A percentile compares a stretch with the other conserved stretches of the same genome.
These are phyloP conservation scores for Nasonia vitripennis DNA, from an alignment of 1,140 invertebrate species.

Conservation along the genomic window DNA sequence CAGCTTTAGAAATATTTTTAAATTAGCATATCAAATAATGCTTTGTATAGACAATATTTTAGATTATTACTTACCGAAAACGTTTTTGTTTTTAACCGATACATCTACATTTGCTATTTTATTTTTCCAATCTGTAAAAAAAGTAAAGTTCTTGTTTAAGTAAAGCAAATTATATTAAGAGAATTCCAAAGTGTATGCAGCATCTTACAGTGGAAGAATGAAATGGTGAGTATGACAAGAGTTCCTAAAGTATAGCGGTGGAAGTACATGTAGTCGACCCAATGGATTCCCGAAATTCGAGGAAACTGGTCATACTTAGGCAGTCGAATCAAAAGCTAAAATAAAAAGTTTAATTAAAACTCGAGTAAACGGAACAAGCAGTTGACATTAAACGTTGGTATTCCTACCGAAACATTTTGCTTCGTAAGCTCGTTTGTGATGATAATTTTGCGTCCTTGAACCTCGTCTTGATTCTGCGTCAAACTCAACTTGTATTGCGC, in stretches of 20 bases:
- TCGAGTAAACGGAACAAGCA: slow-evolving; percentile 16
- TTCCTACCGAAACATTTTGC: slow-evolving; percentile 71
- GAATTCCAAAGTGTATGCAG: not conserved
- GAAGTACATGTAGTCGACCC: slow-evolving; percentile 68
- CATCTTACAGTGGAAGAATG: slow-evolving; percentile 68
- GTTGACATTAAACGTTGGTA: slow-evolving; percentile 15
- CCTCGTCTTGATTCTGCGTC: slow-evolving; percentile 67
- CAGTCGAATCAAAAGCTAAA: slow-evolving; percentile 68
- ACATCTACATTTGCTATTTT: slow-evolving; percentile 67
- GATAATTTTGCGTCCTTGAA: slow-evolving; percentile 69
- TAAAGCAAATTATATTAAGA: not conserved
- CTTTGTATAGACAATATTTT: not conserved
- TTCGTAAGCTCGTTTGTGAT: slow-evolving; percentile 70
- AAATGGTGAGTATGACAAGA: slow-evolving; percentile 63
- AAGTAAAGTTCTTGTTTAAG: slow-evolving; percentile 28
- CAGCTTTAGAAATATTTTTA: slow-evolving; percentile 53
- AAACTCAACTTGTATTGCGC: slow-evolving; percentile 68
- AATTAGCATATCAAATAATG: not conserved
- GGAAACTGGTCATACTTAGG: slow-evolving; percentile 66
- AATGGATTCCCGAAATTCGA: slow-evolving; percentile 67
- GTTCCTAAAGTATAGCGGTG: slow-evolving; percentile 69
- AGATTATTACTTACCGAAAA: slow-evolving; percentile 66
- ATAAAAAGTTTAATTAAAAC: slow-evolving; percentile 46
- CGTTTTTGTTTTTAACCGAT: slow-evolving; percentile 65
- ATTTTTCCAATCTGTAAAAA: slow-evolving; percentile 68